These are phyloP conservation scores for Sebastes fasciatus DNA, from an alignment of 2,113 vertebrate genomes.

Conservation along the genomic window DNA sequence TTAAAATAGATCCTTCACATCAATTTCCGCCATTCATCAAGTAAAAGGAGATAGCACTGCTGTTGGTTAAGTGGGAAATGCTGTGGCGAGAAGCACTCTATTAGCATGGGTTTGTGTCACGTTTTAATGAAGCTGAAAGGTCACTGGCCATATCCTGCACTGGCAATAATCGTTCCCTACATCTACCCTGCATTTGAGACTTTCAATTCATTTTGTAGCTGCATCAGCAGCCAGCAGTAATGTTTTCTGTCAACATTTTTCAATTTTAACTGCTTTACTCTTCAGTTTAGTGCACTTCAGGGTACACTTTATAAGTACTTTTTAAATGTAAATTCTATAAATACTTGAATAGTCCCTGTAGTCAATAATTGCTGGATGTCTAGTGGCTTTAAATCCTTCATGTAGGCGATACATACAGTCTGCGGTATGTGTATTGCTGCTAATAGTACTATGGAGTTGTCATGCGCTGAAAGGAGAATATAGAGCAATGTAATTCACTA, in stretches of 20 bases:
- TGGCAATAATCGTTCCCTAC: background rate
- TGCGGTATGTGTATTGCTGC: conserved; percentile 7
- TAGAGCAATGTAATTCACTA: conserved; percentile 22
- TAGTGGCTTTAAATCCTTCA: background rate
- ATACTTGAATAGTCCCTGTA: background rate
- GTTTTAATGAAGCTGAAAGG: conserved; percentile 36
- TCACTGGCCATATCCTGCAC: background rate
- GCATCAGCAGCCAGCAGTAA: background rate
- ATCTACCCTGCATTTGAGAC: background rate
- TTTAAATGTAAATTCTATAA: conserved; percentile 11
- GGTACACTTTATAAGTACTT: no score
- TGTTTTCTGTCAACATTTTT: background rate
- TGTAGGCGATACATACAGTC: conserved; percentile 2
- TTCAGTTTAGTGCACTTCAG: background rate
- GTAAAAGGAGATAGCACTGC: conserved; percentile 1
- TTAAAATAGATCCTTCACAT: conserved; percentile 7
- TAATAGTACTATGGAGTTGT: background rate
- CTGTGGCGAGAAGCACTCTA: conserved; percentile 1
- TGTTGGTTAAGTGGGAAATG: conserved; percentile 4
- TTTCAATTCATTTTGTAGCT: background rate
- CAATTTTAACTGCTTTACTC: background rate
- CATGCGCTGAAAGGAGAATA: conserved; percentile 30
- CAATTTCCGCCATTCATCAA: background rate
- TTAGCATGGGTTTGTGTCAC: background rate
- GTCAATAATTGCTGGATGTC: conserved; percentile 12